Evolutionary conservation across 2,113 vertebrate genomes (phyloP), one percentile per base, ranked within the genome.

Genomic region (Nettapus auritus): DNA sequence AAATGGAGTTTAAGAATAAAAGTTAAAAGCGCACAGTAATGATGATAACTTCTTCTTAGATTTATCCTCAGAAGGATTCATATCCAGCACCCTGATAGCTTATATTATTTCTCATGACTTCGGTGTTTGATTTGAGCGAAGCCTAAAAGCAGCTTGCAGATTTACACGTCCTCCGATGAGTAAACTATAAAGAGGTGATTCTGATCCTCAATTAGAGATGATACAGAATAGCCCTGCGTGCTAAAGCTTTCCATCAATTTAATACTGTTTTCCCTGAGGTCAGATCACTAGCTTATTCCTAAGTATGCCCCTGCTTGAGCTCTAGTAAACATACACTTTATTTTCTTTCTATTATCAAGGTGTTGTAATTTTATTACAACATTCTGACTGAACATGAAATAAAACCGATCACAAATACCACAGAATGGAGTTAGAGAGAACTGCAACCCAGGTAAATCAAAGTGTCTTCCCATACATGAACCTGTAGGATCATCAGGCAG

Each of bases 301-400:
- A 91, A 90, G 12, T 44, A 90, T 11, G 36, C 36, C 42, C 28
- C 46, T 44, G 17, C 34, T 91, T 52, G 83, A 63, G 60, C 68
- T 83, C 60, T 86, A 88, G 31, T 81, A 94, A 86, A 85, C 57
- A 76, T 42, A 91, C 50, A 57, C 36, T 89, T 88, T 71, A 60
- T 94, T 81, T 81, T 64, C 70, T 92, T 94, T 80, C 40, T 86
- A 64, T 86, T 89, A 88, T 94, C 82, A 91, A 91, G 56, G 63
- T 86, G 56, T 50, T 86, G 56, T 50, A 33, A 60, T 93, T 90
- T 91, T 71, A 86, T 94, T 88, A 68, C 14, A 89, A 42, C 33
- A 23, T 50, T 84, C 80, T 92, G 76, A 88, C 4, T 86, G 80
- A 94, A 86, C 15, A 48, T 40, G 46, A 88, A 90, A 86, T 88